Evolutionary conservation across 2,113 vertebrate species (phyloP), one percentile per base, ranked within the genome.

Genomic region (Engystomops pustulosus): DNA sequence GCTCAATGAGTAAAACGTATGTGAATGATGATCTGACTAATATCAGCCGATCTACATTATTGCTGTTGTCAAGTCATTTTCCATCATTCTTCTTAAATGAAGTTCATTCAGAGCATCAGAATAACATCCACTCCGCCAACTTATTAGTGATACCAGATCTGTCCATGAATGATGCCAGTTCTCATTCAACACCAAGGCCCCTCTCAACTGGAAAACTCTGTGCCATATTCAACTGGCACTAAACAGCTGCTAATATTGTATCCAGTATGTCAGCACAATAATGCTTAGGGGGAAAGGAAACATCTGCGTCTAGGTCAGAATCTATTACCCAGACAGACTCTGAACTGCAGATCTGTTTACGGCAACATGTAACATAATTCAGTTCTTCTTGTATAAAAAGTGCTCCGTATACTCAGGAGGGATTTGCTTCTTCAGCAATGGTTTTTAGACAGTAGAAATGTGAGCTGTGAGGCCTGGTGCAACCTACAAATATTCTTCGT

Each of bases 301-400:
- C 88, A 89, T 89, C 88, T 71, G 87, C 80, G 88, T 88, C 87
- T 90, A 85, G 92, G 90, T 81, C 15, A 67, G 80, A 90, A 88
- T 87, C 25, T 86, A 87, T 85, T 84, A 88, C 88, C 87, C 86
- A 69, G 60, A 87, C 87, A 67, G 71, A 20, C 27, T 81, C 86
- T 87, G 88, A 88, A 89, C 88, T 86, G 51, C 86, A 87, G 86
- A 86, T 84, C 78, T 86, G 0, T 88, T 90, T 86, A 87, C 76
- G 77, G 70, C 55, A 76, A 49, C 53, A 76, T 83, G 70, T 20
- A 83, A 76, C 17, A 62, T 36, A 76, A 83, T 74, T 62, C 70
- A 34, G 51, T 53, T 72, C 51, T 38, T 23, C 53, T 82, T 44
- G 69, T 82, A 60, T 47, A n/a, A 45, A 70, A 49, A 76, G 58